A percentile compares a stretch with the other conserved stretches of the same genome.
Conservation (phyloP, 1,140 invertebrate genomes). For the Drosophila tristis region DNA sequence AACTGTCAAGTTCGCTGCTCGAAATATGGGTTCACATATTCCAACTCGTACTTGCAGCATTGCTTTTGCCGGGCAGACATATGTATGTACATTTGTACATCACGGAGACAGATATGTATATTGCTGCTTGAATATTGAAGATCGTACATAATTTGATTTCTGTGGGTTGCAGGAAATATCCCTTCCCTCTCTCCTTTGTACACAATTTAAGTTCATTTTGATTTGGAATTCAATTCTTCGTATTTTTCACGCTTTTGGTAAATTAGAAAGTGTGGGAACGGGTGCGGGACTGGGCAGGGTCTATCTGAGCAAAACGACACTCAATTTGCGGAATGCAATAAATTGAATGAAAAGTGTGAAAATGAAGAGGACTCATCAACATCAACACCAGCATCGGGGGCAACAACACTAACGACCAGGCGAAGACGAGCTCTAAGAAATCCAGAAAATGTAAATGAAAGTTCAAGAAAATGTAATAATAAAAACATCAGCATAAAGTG, state of each 20-base stretch:
- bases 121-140: too few species aligned
- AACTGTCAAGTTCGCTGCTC: too few species aligned
- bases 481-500: slow-evolving; percentile 82
- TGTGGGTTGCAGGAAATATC: too few species aligned
- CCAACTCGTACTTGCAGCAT: too few species aligned
- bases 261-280: slow-evolving; percentile 32
- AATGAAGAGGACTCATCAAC: slow-evolving; percentile 78
- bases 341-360: slow-evolving; percentile 83
- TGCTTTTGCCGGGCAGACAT: too few species aligned
- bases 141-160: too few species aligned
- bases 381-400: slow-evolving; percentile 38
- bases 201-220: too few species aligned
- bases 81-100: too few species aligned
- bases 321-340: slow-evolving; percentile 81
- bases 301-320: slow-evolving; percentile 72
- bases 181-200: too few species aligned
- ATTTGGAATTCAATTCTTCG: too few species aligned
- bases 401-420: slow-evolving; percentile 46
- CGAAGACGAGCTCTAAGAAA: slow-evolving; percentile 38
- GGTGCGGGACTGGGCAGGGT: slow-evolving; percentile 10
- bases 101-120: too few species aligned
- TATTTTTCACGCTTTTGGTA: slow-evolving; percentile 7
- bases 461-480: slow-evolving; percentile 81
- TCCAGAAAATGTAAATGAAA: slow-evolving; percentile 79
- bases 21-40: too few species aligned